These are phyloP conservation scores for Zaprionus vittiger DNA, from an alignment of 1,140 invertebrate genomes.

Conservation along the genomic window DNA sequence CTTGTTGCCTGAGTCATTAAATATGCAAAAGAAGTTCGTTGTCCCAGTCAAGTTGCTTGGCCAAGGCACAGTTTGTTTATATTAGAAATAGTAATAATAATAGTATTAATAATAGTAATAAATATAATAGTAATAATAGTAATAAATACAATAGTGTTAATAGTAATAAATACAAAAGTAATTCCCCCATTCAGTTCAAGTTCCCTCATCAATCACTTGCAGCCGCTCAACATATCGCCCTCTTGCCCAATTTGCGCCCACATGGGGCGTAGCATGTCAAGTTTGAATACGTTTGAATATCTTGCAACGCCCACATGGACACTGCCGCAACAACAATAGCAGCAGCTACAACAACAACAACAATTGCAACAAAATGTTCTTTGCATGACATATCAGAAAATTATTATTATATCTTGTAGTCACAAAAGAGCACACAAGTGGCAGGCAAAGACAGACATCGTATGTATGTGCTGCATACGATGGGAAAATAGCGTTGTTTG, in stretches of 20 bases:
- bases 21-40: neutral
- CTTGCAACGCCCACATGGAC: conserved; percentile 60
- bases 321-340: conserved; percentile 10
- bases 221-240: neutral
- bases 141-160: neutral
- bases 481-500: conserved; percentile 56
- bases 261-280: conserved; percentile 39
- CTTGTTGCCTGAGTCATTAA: neutral
- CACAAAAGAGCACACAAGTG: conserved; percentile 70
- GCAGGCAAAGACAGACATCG: conserved; percentile 28
- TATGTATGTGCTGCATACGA: conserved; percentile 43
- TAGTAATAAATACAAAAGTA: neutral
- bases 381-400: conserved; percentile 73
- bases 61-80: neutral
- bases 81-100: neutral
- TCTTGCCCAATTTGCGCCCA: conserved; percentile 35
- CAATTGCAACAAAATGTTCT: conserved; percentile 47
- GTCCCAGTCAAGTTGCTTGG: neutral
- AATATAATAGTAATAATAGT: neutral
- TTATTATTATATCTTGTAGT: conserved; percentile 73
- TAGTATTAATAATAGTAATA: neutral
- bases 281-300: conserved; percentile 60
- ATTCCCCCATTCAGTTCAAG: neutral
- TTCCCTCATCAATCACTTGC: conserved; percentile 2
- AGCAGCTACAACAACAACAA: conserved; percentile 7